Percentiles rank a stretch among this genome's conserved stretches.
Evolutionary conservation across 2,888 invertebrate genomes (phyloP).

Genomic region (Caenorhabditis wallacei): DNA sequence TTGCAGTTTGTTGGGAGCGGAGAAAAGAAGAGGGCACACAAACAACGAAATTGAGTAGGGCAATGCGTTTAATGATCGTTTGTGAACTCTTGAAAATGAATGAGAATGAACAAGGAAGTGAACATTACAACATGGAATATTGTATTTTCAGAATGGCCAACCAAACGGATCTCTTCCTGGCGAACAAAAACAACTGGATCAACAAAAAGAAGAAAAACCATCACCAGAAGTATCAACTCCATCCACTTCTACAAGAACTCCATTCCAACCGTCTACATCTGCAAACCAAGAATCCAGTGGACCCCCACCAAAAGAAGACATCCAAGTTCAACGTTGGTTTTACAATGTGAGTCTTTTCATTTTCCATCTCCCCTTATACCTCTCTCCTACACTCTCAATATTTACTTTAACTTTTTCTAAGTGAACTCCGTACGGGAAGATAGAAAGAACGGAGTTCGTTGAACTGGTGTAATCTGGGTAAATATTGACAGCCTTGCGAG

Average conservation of each 20-base stretch:
- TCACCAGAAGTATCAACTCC: slow-evolving; percentile 10
- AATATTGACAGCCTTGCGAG: slow-evolving; percentile 51
- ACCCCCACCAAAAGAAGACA: neutral
- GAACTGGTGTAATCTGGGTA: slow-evolving; percentile 49
- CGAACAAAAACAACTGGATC: neutral
- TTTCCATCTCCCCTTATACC: slow-evolving; percentile 3
- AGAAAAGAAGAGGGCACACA: slow-evolving; percentile 44
- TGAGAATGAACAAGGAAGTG: neutral
- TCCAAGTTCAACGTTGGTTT: slow-evolving; percentile 33
- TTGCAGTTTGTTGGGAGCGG: slow-evolving; percentile 45
- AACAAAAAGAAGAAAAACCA: too few species aligned
- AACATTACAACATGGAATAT: neutral
- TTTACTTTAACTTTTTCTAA: slow-evolving; percentile 40
- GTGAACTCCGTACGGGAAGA: slow-evolving; percentile 37
- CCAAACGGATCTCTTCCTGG: slow-evolving; percentile 9
- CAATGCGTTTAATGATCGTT: neutral
- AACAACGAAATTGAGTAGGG: slow-evolving; percentile 33
- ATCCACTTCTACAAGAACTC: slow-evolving; percentile 3
- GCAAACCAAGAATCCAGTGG: neutral
- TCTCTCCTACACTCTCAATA: neutral
- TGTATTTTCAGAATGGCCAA: slow-evolving; percentile 1
- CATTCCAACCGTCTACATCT: neutral
- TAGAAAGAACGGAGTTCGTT: slow-evolving; percentile 53
- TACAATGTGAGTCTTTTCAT: slow-evolving; percentile 44
- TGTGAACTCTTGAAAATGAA: slow-evolving; percentile 14